Evolutionary conservation across 2,888 invertebrate species (phyloP).

Genomic region (Sminthurides aquaticus): DNA sequence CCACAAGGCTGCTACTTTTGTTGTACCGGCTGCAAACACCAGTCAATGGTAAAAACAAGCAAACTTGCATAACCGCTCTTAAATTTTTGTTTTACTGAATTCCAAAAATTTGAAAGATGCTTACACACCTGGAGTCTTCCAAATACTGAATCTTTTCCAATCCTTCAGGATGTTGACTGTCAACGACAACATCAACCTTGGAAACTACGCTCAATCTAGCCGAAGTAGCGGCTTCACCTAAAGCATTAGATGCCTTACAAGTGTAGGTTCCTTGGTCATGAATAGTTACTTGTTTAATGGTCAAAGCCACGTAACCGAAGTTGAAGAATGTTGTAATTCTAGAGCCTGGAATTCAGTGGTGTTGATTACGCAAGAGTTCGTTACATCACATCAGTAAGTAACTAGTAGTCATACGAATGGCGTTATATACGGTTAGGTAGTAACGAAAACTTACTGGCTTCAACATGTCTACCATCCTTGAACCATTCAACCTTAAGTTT

Average conservation of each 20-base stretch:
- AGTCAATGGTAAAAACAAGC: no score
- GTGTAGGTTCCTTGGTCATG: conserved; percentile 79
- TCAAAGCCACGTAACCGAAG: conserved; percentile 88
- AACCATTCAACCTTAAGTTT: conserved; percentile 86
- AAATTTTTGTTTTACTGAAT: background rate
- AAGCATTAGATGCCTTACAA: conserved; percentile 76
- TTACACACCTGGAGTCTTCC: conserved; percentile 58
- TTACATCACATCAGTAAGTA: no score
- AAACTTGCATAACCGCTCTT: background rate
- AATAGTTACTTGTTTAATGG: conserved; percentile 80
- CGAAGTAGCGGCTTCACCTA: conserved; percentile 75
- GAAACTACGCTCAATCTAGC: conserved; percentile 77
- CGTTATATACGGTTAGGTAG: no score
- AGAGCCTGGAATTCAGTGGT: conserved; percentile 54
- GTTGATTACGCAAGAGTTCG: no score
- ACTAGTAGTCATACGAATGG: no score
- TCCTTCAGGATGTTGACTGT: conserved; percentile 86
- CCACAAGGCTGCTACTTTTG: conserved; percentile 16
- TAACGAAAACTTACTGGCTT: conserved; percentile 75
- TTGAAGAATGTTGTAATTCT: conserved; percentile 88
- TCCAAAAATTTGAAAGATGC: background rate
- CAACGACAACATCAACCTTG: conserved; percentile 71
- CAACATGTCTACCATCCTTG: conserved; percentile 80
- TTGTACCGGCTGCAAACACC: conserved; percentile 18
- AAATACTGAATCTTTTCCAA: conserved; percentile 83